phyloP scores from a whole-genome alignment of 1,140 invertebrate species.

The Monomorium pharaonis region DNA sequence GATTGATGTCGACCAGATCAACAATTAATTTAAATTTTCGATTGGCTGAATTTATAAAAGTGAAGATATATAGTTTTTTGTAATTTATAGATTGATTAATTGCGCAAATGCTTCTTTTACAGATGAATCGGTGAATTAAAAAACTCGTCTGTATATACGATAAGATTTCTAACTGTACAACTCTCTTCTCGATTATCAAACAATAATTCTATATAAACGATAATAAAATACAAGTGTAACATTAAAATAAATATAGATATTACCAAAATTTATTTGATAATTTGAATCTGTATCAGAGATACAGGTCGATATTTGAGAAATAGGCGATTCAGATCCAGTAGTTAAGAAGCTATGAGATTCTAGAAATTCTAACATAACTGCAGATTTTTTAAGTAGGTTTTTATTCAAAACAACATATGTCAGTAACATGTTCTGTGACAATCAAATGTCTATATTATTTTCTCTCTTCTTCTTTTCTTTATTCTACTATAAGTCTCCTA shows the following conservation, averaged over 20 bases:
- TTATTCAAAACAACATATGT: slow-evolving; percentile 1
- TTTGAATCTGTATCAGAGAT: background rate
- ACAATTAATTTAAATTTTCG: background rate
- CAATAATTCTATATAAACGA: background rate
- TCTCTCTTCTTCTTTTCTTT: background rate
- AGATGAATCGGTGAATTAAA: too few species aligned
- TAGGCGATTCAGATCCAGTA: background rate
- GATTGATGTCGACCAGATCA: background rate
- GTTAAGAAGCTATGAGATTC: background rate
- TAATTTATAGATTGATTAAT: too few species aligned
- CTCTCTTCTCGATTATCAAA: background rate
- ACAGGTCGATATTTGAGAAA: background rate
- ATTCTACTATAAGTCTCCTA: background rate
- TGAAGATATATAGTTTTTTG: too few species aligned
- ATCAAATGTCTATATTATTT: background rate
- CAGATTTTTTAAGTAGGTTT: background rate
- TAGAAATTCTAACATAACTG: background rate
- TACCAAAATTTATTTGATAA: background rate
- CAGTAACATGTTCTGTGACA: background rate
- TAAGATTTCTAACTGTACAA: background rate
- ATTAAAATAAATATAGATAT: background rate
- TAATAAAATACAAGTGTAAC: background rate
- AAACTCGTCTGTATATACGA: too few species aligned
- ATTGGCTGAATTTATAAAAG: background rate
- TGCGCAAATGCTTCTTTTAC: too few species aligned